These are phyloP conservation scores for Dynastes grantii DNA, from an alignment of 2,888 invertebrate genomes.

Conservation along the genomic window DNA sequence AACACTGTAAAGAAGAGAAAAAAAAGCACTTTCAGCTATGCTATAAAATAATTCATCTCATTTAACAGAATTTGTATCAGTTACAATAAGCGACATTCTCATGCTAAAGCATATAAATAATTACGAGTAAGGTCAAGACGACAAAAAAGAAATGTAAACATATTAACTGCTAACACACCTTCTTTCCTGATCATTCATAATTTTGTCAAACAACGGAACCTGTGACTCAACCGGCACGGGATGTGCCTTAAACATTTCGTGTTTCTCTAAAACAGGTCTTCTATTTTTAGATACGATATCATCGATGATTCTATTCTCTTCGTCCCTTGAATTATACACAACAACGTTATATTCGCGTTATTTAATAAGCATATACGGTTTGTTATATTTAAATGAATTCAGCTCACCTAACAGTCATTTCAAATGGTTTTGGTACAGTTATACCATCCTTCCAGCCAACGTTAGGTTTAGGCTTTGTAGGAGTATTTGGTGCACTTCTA, in stretches of 20 bases:
- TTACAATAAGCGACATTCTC: too few relatives aligned
- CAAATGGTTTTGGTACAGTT: constrained; percentile 80
- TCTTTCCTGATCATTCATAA: constrained; percentile 81
- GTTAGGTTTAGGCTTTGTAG: constrained; percentile 69
- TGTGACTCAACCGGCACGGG: constrained; percentile 81
- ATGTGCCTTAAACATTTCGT: constrained; percentile 75
- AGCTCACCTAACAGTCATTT: constrained; percentile 79
- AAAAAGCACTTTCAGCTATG: too few relatives aligned
- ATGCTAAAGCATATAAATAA: too few relatives aligned
- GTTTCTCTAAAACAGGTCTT: constrained; percentile 69
- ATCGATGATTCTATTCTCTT: constrained; percentile 76
- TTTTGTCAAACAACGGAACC: constrained; percentile 81
- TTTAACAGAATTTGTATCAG: too few relatives aligned
- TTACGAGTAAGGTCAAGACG: too few relatives aligned
- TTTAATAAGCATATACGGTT: too few relatives aligned
- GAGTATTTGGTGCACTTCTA: constrained; percentile 76
- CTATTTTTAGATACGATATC: constrained; percentile 69
- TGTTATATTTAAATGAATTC: too few relatives aligned
- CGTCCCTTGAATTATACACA: constrained; percentile 73
- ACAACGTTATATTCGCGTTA: too few relatives aligned
- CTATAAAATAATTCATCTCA: too few relatives aligned
- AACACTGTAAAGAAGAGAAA: too few relatives aligned
- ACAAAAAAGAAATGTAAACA: too few relatives aligned
- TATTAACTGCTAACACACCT: constrained; percentile 70
- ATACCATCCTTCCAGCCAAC: constrained; percentile 66